Conservation (phyloP, 2,888 invertebrate genomes). For the Spodoptera exigua region DNA sequence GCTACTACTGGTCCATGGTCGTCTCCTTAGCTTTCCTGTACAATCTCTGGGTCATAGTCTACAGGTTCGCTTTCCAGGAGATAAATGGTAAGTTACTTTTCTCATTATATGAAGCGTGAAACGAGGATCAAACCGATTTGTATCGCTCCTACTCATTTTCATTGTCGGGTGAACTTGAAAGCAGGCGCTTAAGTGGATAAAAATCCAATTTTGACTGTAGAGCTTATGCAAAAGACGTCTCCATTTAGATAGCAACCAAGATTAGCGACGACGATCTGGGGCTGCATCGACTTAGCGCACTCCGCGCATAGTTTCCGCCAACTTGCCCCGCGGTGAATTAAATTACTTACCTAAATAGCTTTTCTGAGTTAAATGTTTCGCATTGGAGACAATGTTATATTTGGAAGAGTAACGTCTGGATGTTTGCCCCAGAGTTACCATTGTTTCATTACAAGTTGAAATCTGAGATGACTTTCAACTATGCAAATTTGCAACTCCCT, state of each 20-base stretch:
- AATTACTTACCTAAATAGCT: slow-evolving; percentile 82
- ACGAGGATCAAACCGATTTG: slow-evolving; percentile 24
- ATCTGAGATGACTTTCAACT: slow-evolving; percentile 65
- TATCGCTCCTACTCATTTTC: slow-evolving; percentile 52
- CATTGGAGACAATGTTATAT: slow-evolving; percentile 72
- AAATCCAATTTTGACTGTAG: slow-evolving; percentile 75
- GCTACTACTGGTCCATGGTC: slow-evolving; percentile 99
- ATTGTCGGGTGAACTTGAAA: slow-evolving; percentile 58
- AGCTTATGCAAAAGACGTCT: slow-evolving; percentile 78
- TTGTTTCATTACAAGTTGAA: slow-evolving; percentile 69
- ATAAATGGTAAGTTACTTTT: slow-evolving; percentile 92
- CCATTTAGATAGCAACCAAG: slow-evolving; percentile 75
- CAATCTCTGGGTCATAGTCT: slow-evolving; percentile 99
- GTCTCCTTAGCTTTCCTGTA: slow-evolving; percentile 98
- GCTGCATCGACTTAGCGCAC: slow-evolving; percentile 72
- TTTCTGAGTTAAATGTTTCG: slow-evolving; percentile 74
- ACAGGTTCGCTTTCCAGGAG: slow-evolving; percentile 99
- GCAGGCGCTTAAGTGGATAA: slow-evolving; percentile 70
- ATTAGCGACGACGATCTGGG: slow-evolving; percentile 71
- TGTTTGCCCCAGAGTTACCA: slow-evolving; percentile 65
- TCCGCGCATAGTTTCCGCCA: slow-evolving; percentile 74
- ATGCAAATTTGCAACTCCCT: slow-evolving; percentile 65
- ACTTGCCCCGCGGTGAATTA: slow-evolving; percentile 75
- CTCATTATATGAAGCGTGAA: slow-evolving; percentile 6
- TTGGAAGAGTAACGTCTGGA: slow-evolving; percentile 66